These are phyloP conservation scores for Diadophis punctatus DNA, from an alignment of 2,113 vertebrate species.

Conservation along the genomic window DNA sequence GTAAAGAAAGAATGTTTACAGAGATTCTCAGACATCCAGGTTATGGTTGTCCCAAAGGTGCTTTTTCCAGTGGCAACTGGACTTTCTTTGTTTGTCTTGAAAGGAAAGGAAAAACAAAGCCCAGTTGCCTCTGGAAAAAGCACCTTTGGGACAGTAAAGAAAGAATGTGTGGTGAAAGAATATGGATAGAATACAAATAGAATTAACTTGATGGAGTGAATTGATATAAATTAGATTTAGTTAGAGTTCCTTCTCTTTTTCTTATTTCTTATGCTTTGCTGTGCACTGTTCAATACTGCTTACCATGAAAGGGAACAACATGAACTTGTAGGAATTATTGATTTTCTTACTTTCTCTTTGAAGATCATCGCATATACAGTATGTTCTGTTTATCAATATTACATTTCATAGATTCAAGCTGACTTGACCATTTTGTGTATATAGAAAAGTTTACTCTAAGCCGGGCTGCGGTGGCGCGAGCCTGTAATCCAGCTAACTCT, in stretches of 20 bases:
- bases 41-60: background rate
- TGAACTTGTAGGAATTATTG: background rate
- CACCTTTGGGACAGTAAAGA: background rate
- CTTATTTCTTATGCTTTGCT: background rate
- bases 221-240: background rate
- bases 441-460: accelerated
- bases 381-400: background rate
- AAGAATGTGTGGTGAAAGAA: background rate
- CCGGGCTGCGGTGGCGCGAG: too few species aligned
- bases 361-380: background rate
- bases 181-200: background rate
- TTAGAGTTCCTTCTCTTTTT: background rate
- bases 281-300: background rate
- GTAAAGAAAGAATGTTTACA: background rate
- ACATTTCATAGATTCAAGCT: background rate
- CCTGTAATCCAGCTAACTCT: too few species aligned
- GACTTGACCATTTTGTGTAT: accelerated
- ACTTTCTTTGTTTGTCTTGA: background rate
- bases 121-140: background rate
- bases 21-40: background rate
- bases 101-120: background rate
- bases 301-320: background rate
- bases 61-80: background rate
- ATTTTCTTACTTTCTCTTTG: background rate
- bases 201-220: background rate